Evolutionary conservation across 2,888 invertebrate genomes (phyloP).

Genomic region (Lasioglossum figueresi): DNA sequence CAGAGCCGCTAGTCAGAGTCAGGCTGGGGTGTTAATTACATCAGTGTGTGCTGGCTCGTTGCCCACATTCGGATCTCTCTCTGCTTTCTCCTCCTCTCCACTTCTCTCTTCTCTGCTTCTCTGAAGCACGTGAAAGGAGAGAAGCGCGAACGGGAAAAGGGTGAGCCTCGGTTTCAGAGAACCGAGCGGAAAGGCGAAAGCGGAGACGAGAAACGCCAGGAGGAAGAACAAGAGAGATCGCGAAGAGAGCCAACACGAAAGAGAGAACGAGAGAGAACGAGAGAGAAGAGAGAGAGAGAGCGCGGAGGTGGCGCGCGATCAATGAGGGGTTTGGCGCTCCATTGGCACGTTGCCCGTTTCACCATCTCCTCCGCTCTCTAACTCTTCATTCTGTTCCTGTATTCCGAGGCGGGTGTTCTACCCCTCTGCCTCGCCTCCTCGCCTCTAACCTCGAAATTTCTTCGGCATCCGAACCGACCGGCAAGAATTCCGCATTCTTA

Average conservation of each 20-base stretch:
- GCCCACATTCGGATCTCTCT: constrained; percentile 63
- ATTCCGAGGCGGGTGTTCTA: not conserved
- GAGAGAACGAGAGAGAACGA: constrained; percentile 37
- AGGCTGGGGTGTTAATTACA: constrained; percentile 78
- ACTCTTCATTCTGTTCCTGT: constrained; percentile 45
- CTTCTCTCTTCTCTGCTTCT: not conserved
- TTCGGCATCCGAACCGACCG: constrained; percentile 49
- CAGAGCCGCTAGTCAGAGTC: constrained; percentile 44
- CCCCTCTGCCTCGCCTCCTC: not conserved
- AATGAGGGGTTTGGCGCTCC: constrained; percentile 70
- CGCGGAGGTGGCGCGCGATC: constrained; percentile 64
- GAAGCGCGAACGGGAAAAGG: constrained; percentile 28
- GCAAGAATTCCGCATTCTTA: constrained; percentile 63
- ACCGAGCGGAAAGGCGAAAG: constrained; percentile 16
- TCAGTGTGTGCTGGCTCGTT: constrained; percentile 77
- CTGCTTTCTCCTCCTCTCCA: not conserved
- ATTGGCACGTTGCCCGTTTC: constrained; percentile 71
- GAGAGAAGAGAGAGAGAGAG: constrained; percentile 30
- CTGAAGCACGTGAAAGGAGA: constrained; percentile 19
- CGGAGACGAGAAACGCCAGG: constrained; percentile 15
- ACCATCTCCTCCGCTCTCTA: constrained; percentile 37
- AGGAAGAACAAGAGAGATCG: constrained; percentile 14
- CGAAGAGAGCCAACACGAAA: constrained; percentile 7
- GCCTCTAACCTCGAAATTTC: constrained; percentile 55
- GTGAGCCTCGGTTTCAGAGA: constrained; percentile 19